Percentiles rank a stretch among this genome's conserved stretches.
Evolutionary conservation across 2,113 vertebrate genomes (phyloP).

Genomic region (Microtus oregoni): DNA sequence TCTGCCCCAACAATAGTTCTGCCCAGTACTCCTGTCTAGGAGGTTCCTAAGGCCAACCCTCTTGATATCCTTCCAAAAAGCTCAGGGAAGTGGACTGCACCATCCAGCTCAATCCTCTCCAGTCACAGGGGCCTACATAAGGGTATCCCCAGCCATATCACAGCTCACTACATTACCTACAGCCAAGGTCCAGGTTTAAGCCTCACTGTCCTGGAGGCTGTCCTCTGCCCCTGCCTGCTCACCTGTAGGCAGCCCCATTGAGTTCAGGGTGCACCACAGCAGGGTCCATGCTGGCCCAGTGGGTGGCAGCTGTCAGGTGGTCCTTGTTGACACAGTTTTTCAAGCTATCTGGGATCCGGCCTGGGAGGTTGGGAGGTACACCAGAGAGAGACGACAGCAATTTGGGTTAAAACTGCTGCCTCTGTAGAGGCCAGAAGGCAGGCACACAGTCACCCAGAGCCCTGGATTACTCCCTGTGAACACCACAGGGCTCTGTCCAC

Average conservation of each 20-base stretch:
- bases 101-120: neutral
- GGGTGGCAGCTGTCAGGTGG: constrained; percentile 96
- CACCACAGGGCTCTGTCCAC: neutral
- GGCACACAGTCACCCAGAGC: neutral
- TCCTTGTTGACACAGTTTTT: constrained; percentile 99
- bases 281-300: constrained; percentile 97
- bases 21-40: neutral
- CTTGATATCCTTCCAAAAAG: neutral
- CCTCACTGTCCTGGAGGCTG: neutral
- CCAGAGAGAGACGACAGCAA: neutral
- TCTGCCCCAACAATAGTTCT: neutral
- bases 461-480: neutral
- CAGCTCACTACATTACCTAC: neutral
- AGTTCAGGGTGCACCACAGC: constrained; percentile 96
- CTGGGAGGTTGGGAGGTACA: constrained; percentile 80
- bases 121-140: neutral
- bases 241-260: constrained; percentile 98
- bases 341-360: constrained; percentile 98
- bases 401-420: neutral
- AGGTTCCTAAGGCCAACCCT: neutral
- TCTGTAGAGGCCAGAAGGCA: neutral
- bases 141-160: neutral
- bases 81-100: neutral
- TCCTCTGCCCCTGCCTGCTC: constrained; percentile 47
- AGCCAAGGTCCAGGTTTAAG: neutral